Evolutionary conservation across 1,140 invertebrate genomes (phyloP).

Genomic region (Phenacoccus solenopsis): DNA sequence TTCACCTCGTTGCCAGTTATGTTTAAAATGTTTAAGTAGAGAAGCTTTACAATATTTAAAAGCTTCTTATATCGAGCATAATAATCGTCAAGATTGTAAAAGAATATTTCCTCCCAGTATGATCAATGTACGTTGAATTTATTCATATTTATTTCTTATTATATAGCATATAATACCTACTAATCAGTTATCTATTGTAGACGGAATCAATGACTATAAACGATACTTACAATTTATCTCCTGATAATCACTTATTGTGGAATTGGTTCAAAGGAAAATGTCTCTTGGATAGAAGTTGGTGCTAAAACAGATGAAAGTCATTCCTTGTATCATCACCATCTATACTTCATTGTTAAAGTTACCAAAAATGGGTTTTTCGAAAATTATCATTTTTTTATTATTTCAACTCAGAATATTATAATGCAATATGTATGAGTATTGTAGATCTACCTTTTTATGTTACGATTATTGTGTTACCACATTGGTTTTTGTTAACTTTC

Average conservation of each 20-base stretch:
- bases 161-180: background rate
- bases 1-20: conserved; percentile 57
- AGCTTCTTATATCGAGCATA: conserved; percentile 62
- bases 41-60: conserved; percentile 45
- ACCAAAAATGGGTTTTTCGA: too few species aligned
- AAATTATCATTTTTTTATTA: too few species aligned
- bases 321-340: too few species aligned
- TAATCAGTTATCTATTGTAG: background rate
- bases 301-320: too few species aligned
- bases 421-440: too few species aligned
- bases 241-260: conserved; percentile 52
- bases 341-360: too few species aligned
- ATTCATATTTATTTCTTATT: conserved; percentile 18
- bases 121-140: conserved; percentile 38
- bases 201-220: conserved; percentile 14
- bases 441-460: too few species aligned
- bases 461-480: too few species aligned
- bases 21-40: conserved; percentile 57
- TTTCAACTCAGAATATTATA: too few species aligned
- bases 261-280: conserved; percentile 78
- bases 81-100: conserved; percentile 60
- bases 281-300: conserved; percentile 55
- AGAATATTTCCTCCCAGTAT: conserved; percentile 65
- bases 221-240: conserved; percentile 36
- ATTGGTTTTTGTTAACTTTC: too few species aligned